These are phyloP conservation scores for Cercopithecus mitis DNA, from an alignment of 2,797 vertebrate species.

Conservation along the genomic window DNA sequence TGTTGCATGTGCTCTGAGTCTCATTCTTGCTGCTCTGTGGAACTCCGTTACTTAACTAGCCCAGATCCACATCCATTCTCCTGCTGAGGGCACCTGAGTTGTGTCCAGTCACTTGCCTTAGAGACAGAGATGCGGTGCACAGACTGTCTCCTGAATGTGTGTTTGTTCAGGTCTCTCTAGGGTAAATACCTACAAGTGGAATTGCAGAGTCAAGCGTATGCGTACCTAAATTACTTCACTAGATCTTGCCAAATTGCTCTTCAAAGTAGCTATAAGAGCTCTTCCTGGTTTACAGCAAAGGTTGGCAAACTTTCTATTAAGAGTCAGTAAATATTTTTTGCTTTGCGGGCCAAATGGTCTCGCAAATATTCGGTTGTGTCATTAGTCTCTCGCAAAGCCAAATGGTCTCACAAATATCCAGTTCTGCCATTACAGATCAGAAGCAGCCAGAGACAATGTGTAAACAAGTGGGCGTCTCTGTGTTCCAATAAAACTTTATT, in stretches of 20 bases:
- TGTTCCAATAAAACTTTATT: slow-evolving; percentile 46
- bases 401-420: not conserved
- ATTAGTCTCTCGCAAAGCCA: too few species aligned
- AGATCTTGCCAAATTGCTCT: not conserved
- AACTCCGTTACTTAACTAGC: not conserved
- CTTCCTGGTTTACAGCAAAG: not conserved
- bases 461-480: not conserved
- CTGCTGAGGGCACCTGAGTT: not conserved
- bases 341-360: not conserved
- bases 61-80: not conserved
- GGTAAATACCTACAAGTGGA: not conserved
- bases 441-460: not conserved
- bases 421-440: not conserved
- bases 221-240: not conserved
- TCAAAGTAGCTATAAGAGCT: not conserved
- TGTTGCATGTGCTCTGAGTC: not conserved
- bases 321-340: not conserved
- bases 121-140: not conserved
- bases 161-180: not conserved
- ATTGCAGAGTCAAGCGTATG: not conserved
- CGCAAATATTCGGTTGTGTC: not conserved
- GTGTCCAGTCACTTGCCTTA: not conserved
- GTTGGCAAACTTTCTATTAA: not conserved
- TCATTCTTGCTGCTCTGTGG: not conserved
- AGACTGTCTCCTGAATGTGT: not conserved